Conservation (phyloP, 2,888 invertebrate species). For the Apotomis turbidana region DNA sequence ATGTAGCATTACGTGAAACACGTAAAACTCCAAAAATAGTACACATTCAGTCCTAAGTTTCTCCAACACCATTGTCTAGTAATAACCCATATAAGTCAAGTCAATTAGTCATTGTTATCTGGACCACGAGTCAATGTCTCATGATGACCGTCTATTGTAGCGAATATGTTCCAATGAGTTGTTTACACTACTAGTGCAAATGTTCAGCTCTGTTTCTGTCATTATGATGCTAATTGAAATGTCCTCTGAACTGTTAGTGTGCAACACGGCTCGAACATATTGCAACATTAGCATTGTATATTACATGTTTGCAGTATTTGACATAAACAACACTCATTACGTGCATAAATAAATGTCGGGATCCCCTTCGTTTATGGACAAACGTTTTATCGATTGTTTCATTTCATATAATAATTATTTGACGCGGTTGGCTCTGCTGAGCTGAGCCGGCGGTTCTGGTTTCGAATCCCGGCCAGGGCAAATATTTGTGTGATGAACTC, state of each 20-base stretch:
- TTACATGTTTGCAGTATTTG: slow-evolving; percentile 34
- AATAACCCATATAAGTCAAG: slow-evolving; percentile 11
- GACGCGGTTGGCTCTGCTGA: too few species aligned
- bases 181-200: slow-evolving; percentile 40
- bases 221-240: slow-evolving; percentile 58
- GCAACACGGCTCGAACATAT: slow-evolving; percentile 37
- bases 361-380: too few species aligned
- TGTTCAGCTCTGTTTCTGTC: slow-evolving; percentile 48
- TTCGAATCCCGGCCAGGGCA: too few species aligned
- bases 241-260: slow-evolving; percentile 51
- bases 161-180: slow-evolving; percentile 20
- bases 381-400: too few species aligned
- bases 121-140: slow-evolving; percentile 15
- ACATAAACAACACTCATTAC: slow-evolving; percentile 6
- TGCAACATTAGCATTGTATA: slow-evolving; percentile 51
- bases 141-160: background rate
- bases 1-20: background rate
- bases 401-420: too few species aligned
- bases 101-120: slow-evolving; percentile 8
- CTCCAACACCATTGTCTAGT: slow-evolving; percentile 14
- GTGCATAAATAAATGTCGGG: background rate
- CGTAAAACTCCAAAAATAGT: background rate
- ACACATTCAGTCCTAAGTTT: slow-evolving; percentile 4
- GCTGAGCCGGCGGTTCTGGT: too few species aligned
- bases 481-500: too few species aligned